phyloP scores from a whole-genome alignment of 2,113 vertebrate species.

The Onychorhynchus coronatus region DNA sequence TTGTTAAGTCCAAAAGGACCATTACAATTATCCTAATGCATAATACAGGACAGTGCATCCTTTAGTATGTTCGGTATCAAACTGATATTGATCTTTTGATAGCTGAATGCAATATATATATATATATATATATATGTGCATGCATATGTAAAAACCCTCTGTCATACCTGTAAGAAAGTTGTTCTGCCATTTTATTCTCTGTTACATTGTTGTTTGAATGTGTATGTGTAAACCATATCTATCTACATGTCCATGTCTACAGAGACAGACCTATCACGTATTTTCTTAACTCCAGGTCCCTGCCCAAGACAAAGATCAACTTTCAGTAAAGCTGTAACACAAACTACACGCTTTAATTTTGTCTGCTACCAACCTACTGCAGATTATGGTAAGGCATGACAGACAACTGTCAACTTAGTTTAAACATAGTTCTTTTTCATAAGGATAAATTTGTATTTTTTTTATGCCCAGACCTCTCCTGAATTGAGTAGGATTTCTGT shows the following conservation, averaged over 20 bases:
- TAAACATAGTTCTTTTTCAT: background rate
- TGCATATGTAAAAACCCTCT: background rate
- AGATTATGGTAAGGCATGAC: conserved; percentile 63
- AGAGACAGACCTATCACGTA: background rate
- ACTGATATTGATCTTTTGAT: background rate
- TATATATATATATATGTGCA: rapidly evolving
- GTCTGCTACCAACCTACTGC: conserved; percentile 48
- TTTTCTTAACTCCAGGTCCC: background rate
- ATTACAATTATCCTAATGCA: background rate
- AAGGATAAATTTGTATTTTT: background rate
- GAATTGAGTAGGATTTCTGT: background rate
- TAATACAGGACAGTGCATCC: background rate
- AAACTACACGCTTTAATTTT: background rate
- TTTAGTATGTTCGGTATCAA: background rate
- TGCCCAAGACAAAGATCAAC: conserved; percentile 52
- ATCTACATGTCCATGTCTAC: background rate
- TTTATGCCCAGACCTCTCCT: background rate
- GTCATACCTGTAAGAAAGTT: background rate
- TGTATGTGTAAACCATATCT: background rate
- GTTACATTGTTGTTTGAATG: background rate
- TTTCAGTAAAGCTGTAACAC: conserved; percentile 21
- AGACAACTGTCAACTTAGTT: background rate
- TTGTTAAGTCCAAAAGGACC: background rate
- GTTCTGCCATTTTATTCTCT: background rate
- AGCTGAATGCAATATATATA: background rate